phyloP scores from a whole-genome alignment of 1,140 invertebrate genomes.

The Lasaia peninsularis region DNA sequence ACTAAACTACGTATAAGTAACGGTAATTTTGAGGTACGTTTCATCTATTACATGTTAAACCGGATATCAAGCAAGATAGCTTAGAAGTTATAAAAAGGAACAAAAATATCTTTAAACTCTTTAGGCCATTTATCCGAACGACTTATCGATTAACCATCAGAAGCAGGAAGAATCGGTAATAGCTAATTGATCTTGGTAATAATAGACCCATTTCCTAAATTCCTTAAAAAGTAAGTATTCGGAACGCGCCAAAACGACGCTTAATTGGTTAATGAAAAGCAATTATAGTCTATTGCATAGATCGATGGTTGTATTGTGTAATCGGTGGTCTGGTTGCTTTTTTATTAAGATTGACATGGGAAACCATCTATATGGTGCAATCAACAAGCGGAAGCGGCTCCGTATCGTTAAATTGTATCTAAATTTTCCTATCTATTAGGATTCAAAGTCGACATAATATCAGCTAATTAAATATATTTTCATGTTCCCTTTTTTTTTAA shows the following conservation, averaged over 20 bases:
- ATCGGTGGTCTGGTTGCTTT: constrained; percentile 49
- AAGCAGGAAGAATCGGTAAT: constrained; percentile 2
- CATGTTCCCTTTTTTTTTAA: no score
- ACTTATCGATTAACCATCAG: neutral
- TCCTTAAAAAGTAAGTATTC: constrained; percentile 27
- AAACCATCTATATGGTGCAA: constrained; percentile 34
- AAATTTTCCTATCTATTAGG: constrained; percentile 19
- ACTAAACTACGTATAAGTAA: no score
- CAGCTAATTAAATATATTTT: no score
- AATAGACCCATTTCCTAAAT: constrained; percentile 28
- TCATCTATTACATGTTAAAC: no score
- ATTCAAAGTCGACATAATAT: no score
- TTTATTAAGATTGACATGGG: constrained; percentile 66
- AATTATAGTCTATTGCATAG: constrained; percentile 49
- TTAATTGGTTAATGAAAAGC: constrained; percentile 61
- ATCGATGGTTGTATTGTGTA: constrained; percentile 44
- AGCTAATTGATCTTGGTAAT: neutral
- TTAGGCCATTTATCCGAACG: no score
- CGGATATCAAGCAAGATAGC: no score
- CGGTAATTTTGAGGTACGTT: no score
- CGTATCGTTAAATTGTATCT: neutral
- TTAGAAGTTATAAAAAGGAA: no score
- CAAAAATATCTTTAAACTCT: no score
- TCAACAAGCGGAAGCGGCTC: constrained; percentile 29
- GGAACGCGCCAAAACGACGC: constrained; percentile 38